Evolutionary conservation across 2,113 vertebrate species (phyloP).

Genomic region (Narcine bancroftii): DNA sequence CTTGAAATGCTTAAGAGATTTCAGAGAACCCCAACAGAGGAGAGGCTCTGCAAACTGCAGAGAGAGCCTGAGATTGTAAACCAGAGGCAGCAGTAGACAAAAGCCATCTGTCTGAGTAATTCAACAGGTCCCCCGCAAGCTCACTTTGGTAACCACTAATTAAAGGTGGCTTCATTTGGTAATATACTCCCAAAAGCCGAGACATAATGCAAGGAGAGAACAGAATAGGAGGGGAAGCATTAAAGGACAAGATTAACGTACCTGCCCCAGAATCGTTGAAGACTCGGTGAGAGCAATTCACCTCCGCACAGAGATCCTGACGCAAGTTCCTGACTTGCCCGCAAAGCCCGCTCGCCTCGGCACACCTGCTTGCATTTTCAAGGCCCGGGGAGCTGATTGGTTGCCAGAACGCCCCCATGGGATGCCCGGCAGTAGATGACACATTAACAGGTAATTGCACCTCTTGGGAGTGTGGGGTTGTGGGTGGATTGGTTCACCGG

Average conservation of each 20-base stretch:
- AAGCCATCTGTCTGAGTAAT: neutral
- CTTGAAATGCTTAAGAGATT: neutral
- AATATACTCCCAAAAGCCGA: too few species aligned
- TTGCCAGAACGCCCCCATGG: neutral
- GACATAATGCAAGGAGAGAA: too few species aligned
- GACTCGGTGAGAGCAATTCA: too few species aligned
- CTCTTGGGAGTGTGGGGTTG: neutral
- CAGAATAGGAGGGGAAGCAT: too few species aligned
- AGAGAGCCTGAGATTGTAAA: neutral
- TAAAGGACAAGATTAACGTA: too few species aligned
- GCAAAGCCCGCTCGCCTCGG: neutral
- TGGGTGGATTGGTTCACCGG: neutral
- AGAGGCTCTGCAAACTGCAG: neutral
- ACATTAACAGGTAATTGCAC: slow-evolving; percentile 7
- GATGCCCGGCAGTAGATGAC: neutral
- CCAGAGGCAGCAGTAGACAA: neutral
- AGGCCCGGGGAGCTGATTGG: neutral
- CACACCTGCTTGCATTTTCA: neutral
- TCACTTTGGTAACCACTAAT: too few species aligned
- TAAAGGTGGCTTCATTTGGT: too few species aligned
- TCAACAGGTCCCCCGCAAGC: neutral
- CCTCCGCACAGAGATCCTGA: neutral
- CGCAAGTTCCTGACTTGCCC: neutral
- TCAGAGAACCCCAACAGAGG: neutral
- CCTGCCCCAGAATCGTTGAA: too few species aligned